phyloP scores from a whole-genome alignment of 2,113 vertebrate species.

The Junco hyemalis region DNA sequence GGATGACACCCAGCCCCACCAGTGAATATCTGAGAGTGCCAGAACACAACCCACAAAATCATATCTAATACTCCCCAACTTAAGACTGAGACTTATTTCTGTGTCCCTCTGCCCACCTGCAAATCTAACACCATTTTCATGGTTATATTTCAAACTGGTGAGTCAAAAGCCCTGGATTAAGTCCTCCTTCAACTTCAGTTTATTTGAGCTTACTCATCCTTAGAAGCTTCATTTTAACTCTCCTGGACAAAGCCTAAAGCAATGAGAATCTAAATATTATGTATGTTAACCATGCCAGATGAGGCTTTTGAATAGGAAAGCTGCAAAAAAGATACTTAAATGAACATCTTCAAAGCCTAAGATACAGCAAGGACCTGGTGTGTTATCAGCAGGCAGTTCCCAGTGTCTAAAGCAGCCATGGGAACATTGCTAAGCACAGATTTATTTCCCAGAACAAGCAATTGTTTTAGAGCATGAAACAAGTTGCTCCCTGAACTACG shows the following conservation, averaged over 20 bases:
- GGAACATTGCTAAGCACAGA: neutral
- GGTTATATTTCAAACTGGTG: neutral
- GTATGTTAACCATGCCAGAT: neutral
- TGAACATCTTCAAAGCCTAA: neutral
- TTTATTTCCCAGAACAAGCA: neutral
- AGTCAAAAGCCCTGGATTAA: neutral
- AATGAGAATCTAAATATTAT: neutral
- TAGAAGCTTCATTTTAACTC: neutral
- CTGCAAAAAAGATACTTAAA: neutral
- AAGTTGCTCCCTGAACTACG: neutral
- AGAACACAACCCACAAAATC: neutral
- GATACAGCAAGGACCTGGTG: neutral
- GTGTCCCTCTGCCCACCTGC: neutral
- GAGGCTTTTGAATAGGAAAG: neutral
- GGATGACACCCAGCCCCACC: neutral
- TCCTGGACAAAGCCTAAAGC: neutral
- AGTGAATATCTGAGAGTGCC: neutral
- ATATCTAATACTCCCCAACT: neutral
- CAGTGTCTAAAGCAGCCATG: fast-evolving
- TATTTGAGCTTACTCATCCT: neutral
- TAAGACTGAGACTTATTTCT: neutral
- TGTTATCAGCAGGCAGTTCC: neutral
- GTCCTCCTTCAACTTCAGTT: neutral
- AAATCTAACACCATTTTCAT: neutral
- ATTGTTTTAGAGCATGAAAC: neutral